These are phyloP conservation scores for Prosapia bicincta DNA, from an alignment of 2,888 invertebrate species.

Conservation along the genomic window DNA sequence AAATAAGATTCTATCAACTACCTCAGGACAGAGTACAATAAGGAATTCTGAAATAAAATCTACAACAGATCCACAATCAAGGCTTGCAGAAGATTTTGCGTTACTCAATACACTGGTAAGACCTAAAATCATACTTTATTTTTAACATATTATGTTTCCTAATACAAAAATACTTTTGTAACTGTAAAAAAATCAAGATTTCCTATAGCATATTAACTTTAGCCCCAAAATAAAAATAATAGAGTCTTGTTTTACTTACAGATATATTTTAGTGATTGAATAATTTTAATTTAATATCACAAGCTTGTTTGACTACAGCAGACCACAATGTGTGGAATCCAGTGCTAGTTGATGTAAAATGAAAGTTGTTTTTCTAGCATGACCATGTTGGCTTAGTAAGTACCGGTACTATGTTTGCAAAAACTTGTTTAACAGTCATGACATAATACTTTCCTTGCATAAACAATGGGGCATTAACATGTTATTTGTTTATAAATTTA, in stretches of 20 bases:
- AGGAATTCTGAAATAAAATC: neutral
- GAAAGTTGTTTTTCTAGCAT: neutral
- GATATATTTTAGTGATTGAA: neutral
- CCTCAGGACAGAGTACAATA: too few relatives aligned
- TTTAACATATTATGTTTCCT: too few relatives aligned
- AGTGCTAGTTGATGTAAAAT: neutral
- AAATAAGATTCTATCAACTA: neutral
- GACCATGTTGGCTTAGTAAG: neutral
- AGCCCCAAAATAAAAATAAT: neutral
- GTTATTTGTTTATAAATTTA: neutral
- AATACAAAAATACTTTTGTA: too few relatives aligned
- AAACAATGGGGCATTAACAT: neutral
- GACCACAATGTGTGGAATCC: neutral
- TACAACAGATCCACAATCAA: neutral
- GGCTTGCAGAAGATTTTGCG: conserved; percentile 21
- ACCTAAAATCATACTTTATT: too few relatives aligned
- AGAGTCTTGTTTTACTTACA: too few relatives aligned
- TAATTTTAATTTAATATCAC: neutral
- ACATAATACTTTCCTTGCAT: neutral
- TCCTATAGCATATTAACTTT: too few relatives aligned
- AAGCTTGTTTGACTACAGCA: neutral
- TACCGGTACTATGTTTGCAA: neutral
- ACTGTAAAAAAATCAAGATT: too few relatives aligned
- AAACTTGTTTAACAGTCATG: neutral
- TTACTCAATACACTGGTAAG: conserved; percentile 31